Evolutionary conservation across 1,140 invertebrate genomes (phyloP).

Genomic region (Laupala kohalensis): DNA sequence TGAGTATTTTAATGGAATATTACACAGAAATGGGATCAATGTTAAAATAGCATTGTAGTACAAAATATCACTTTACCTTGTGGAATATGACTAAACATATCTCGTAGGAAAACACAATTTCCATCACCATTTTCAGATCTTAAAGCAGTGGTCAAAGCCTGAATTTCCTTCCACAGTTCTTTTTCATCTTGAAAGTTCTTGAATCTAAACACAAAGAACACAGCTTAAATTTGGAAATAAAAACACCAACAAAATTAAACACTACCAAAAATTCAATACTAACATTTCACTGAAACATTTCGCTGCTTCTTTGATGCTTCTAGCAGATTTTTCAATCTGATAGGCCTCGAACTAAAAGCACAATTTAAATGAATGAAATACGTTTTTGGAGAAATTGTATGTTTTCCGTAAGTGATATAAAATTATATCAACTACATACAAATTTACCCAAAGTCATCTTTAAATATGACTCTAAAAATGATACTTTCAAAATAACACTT

Average conservation of each 20-base stretch:
- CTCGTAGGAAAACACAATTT: slow-evolving; percentile 36
- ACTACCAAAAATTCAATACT: slow-evolving; percentile 19
- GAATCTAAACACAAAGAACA: slow-evolving; percentile 30
- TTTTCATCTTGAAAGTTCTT: slow-evolving; percentile 43
- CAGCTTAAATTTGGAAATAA: neutral
- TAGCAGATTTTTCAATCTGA: slow-evolving; percentile 60
- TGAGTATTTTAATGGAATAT: too few species aligned
- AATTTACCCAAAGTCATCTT: too few species aligned
- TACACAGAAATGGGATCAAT: too few species aligned
- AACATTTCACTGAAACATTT: slow-evolving; percentile 61
- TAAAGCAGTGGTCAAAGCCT: slow-evolving; percentile 58
- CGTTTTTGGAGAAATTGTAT: slow-evolving; percentile 7
- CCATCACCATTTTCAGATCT: slow-evolving; percentile 40
- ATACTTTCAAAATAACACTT: too few species aligned
- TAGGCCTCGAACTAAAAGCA: slow-evolving; percentile 60
- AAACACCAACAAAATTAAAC: neutral
- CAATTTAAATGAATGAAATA: slow-evolving; percentile 13
- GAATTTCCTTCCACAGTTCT: slow-evolving; percentile 66
- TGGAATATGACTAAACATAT: slow-evolving; percentile 26
- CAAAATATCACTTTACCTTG: too few species aligned
- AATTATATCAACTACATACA: too few species aligned
- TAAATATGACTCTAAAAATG: too few species aligned
- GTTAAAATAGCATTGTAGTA: too few species aligned
- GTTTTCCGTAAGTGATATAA: neutral
- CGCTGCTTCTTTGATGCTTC: slow-evolving; percentile 66